A percentile compares a stretch with the other conserved stretches of the same genome.
Conservation (phyloP, 2,113 vertebrate species). For the Chaetodon trifascialis region DNA sequence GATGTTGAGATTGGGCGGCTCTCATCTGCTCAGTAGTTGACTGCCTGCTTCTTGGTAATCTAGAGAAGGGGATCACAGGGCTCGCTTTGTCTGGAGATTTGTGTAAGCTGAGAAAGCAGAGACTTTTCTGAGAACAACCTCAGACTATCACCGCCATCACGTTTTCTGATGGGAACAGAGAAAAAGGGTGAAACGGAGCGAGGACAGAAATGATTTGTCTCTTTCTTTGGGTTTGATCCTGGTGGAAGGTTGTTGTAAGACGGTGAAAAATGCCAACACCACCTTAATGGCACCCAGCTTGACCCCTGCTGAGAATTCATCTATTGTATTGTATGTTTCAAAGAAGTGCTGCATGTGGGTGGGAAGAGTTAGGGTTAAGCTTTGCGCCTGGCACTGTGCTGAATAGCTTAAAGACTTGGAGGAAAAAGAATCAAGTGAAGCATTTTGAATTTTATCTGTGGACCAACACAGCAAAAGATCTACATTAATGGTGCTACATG, state of each 20-base stretch:
- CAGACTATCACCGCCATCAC: slow-evolving; percentile 19
- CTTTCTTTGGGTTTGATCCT: slow-evolving; percentile 25
- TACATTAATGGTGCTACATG: neutral
- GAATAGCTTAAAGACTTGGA: neutral
- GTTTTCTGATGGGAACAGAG: slow-evolving; percentile 4
- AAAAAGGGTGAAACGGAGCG: neutral
- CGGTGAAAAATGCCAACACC: neutral
- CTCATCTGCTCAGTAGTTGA: slow-evolving; percentile 38
- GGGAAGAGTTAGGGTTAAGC: neutral
- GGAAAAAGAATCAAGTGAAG: neutral
- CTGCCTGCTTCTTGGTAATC: slow-evolving; percentile 38
- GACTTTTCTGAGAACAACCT: slow-evolving; percentile 16
- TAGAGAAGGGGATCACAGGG: slow-evolving; percentile 5
- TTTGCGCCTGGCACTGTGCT: neutral
- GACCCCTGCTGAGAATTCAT: neutral
- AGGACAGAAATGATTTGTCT: neutral
- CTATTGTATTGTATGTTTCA: neutral
- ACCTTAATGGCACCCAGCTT: neutral
- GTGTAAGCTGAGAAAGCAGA: slow-evolving; percentile 21
- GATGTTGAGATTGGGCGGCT: slow-evolving; percentile 26
- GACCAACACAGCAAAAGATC: neutral
- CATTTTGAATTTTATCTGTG: neutral
- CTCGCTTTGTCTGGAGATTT: slow-evolving; percentile 53
- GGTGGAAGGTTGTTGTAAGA: slow-evolving; percentile 1
- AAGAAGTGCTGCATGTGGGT: neutral